Evolutionary conservation across 2,797 vertebrate genomes (phyloP), one percentile per base, ranked within the genome.

Genomic region (Holocentrus rufus): DNA sequence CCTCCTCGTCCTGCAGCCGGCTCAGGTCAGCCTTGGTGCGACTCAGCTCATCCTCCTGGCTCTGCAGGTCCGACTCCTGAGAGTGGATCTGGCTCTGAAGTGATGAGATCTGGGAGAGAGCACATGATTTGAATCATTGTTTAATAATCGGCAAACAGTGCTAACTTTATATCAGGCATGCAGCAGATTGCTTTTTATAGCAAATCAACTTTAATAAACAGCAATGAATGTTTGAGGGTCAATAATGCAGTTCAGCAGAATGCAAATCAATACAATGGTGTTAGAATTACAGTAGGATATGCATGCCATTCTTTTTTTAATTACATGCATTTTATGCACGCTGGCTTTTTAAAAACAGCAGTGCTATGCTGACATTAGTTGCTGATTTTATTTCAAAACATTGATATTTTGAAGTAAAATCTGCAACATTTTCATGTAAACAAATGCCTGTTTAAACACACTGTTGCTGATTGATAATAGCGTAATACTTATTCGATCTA

Each of bases 1-100:
- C 90, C 88, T 99, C 97, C 83, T 99, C 98, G 42, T 97, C 95
- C 86, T 98, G 96, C 50, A 99, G 89, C 6, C 95, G 94, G 76
- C 91, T 94, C 85, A 99, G 90, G 72, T 99, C 97, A 0, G 81
- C 87, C 85, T 95, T 97, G 61, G 95, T 96, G 64, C 94, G 93
- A 18, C 90, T 94, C 61, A 97, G 84, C 65, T 98, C 96, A 1
- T 97, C 95, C 82, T 99, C 97, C 88, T 97, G 97, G 10, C 93
- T 93, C 61, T 94, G 95, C 52, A 96, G 77, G 83, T 96, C 95
- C 0, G 93, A 94, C 88, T 99, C 98, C 90, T 97, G 96, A n/a
- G 95, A 95, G 36, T 93, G 93, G 84, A 99, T 96, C 92, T 99
- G 96, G 56, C 90, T 93, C 90, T 98, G 97, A 86, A 99, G 62